A percentile compares a stretch with the other conserved stretches of the same genome.
phyloP scores from a whole-genome alignment of 2,113 vertebrate genomes.

The Cephalopterus ornatus region DNA sequence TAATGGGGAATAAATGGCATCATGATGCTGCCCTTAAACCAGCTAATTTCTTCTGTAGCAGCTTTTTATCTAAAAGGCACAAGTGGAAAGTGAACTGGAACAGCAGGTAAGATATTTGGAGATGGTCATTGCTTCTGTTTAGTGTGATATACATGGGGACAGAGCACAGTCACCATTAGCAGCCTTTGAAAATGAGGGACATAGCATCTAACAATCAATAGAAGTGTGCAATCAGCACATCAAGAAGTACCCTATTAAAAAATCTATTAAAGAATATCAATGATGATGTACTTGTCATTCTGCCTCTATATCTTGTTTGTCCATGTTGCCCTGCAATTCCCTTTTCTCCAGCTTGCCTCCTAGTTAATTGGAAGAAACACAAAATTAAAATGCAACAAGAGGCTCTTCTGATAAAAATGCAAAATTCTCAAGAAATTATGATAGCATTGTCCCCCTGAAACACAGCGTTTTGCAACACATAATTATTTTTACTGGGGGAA shows the following conservation, averaged over 20 bases:
- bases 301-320: constrained; percentile 49
- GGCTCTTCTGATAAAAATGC: neutral
- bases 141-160: neutral
- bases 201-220: neutral
- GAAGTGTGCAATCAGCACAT: neutral
- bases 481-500: neutral
- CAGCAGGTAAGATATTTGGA: neutral
- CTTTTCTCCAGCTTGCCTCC: constrained; percentile 24
- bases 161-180: neutral
- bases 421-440: neutral
- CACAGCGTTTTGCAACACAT: neutral
- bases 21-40: neutral
- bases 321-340: constrained; percentile 5
- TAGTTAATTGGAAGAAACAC: neutral
- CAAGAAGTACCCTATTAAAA: neutral
- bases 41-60: neutral
- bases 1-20: neutral
- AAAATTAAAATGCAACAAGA: neutral
- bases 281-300: neutral
- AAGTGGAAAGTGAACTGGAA: neutral
- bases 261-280: neutral
- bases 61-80: neutral
- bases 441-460: neutral
- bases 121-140: neutral
- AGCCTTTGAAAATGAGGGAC: neutral